Conservation (phyloP, 2,888 invertebrate species). For the Eupithecia inturbata region DNA sequence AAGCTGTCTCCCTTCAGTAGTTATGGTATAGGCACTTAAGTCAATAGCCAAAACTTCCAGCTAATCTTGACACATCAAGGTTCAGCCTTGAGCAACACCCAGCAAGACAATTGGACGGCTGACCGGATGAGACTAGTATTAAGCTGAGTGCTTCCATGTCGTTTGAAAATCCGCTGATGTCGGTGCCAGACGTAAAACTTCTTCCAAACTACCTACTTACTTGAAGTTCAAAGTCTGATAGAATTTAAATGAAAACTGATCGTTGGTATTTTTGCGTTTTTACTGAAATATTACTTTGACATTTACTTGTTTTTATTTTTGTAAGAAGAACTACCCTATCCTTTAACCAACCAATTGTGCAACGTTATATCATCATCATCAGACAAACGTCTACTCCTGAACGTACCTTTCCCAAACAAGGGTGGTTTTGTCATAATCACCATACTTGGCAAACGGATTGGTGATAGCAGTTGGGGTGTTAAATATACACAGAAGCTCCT, state of each 20-base stretch:
- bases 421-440: too few relatives aligned
- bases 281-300: too few relatives aligned
- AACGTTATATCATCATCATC: too few relatives aligned
- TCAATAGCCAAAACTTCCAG: background rate
- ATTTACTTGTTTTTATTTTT: too few relatives aligned
- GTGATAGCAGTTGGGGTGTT: too few relatives aligned
- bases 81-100: background rate
- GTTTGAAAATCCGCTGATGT: constrained; percentile 2
- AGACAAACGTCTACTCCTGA: too few relatives aligned
- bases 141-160: constrained; percentile 6
- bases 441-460: too few relatives aligned
- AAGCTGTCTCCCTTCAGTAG: background rate
- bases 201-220: background rate
- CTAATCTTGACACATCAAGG: constrained; percentile 8
- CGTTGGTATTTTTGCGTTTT: too few relatives aligned
- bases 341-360: too few relatives aligned
- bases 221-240: background rate
- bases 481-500: too few relatives aligned
- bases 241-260: background rate
- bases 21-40: background rate
- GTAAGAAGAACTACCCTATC: too few relatives aligned
- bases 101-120: background rate
- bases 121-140: constrained; percentile 5
- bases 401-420: too few relatives aligned
- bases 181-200: background rate